Base-by-base conservation (phyloP, 2,888 invertebrate species). In the Tortricodes alternella region DNA sequence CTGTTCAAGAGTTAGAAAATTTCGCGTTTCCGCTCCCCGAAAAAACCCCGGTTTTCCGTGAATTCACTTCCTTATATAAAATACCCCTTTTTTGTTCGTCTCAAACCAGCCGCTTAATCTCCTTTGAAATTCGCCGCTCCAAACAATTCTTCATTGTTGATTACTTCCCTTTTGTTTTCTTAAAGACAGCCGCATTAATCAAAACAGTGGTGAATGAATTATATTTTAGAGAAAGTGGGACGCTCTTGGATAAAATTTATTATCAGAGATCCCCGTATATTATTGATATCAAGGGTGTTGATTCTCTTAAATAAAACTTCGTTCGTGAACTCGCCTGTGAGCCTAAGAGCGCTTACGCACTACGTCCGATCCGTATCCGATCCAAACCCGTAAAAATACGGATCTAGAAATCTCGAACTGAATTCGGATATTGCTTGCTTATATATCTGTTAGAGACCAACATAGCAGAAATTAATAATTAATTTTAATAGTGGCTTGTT, bases 111-210 rank as follows among this genome's bases (percentile, higher is more conserved):
- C 55, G 41, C 48, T 48, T 55, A 55, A 55, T 55, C 53, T 38
- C 48, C 55, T 55, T 55, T 55, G 55, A 43, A 49, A 43, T 43
- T 49, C 35, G 27, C 24, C 21, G 11, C 48, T 55, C 41, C 41
- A 19, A 49, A 55, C 48, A 55, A 55, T 55, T 49, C 48, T 23
- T 49, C 55, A 55, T 48, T 55, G 55, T 55, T 55, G 55, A 55
- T 55, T 55, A 48, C 55, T 55, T 55, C 55, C 11, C 55, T 35
- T 55, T 55, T 55, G 55, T 55, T 55, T 49, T 43, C 41, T 53
- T 55, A 43, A 55, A 55, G 41, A 48, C 53, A 35, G 19, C 27
- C 18, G 52, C 55, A 49, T 55, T 55, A 55, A 55, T 55, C 48
- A 55, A 35, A 43, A 55, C 48, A 43, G 48, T 15, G 48, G 46